Base-by-base conservation (phyloP, 1,140 invertebrate species). In the Pentalonia nigronervosa region DNA sequence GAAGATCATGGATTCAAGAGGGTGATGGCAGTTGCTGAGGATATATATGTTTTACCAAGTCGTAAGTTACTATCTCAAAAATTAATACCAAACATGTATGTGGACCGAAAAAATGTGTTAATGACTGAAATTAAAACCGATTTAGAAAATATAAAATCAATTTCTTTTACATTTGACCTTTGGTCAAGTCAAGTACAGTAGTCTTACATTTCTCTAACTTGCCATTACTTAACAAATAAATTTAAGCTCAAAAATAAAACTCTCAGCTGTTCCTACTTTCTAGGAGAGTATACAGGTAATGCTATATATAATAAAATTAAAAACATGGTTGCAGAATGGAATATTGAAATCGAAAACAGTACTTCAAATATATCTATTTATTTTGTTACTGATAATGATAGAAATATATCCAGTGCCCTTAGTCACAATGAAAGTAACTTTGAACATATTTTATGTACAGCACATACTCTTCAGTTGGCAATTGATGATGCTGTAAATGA, bases 161-260 rank as follows among this genome's bases (percentile, higher is more conserved):
- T 94, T 36, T 87, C 86, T 86, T 93, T 94, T 21, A 94, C 94
- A 23, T 94, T 94, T 92, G 94, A 94, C 94, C 93, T 94, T 89
- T 94, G 94, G 94, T 94, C 94, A 45, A 94, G 92, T 30, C 93
- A 81, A 41, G 91, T 94, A 1, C 94, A 94, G 50, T 83, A 94
- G 36, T 93, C 94, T 84, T 94, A 94, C 87, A 94, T 91, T 94
- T 93, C 92, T 84, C n/a, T n/a, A n/a, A n/a, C n/a, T n/a, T n/a
- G n/a, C n/a, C n/a, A n/a, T n/a, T n/a, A n/a, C n/a, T n/a, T 94
- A 56, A 90, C 89, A 2, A 90, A 94, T 89, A 76, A 94, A 91
- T 94, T 94, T 94, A 67, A 94, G 56, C 53, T 94, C 67, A 94
- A 89, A 88, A 93, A 47, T 84, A 91, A 90, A 94, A 94, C 93